Conservation (phyloP, 2,888 invertebrate species). For the Lepidochitona cinerea region DNA sequence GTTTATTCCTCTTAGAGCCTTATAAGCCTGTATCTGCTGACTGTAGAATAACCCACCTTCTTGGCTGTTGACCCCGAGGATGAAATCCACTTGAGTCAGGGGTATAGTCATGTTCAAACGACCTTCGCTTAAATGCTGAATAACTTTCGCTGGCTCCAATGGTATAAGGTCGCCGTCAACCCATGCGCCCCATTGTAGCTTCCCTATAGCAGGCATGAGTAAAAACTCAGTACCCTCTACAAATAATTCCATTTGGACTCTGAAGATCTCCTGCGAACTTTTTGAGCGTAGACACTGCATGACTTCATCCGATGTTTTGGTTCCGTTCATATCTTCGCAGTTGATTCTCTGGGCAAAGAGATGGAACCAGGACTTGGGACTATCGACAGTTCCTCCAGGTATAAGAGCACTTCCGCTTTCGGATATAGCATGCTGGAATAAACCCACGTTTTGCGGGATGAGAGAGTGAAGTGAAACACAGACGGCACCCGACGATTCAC, state of each 20-base stretch:
- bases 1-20: neutral
- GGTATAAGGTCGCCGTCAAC: neutral
- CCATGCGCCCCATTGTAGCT: neutral
- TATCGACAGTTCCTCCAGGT: neutral
- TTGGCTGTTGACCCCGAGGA: neutral
- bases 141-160: neutral
- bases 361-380: neutral
- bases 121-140: neutral
- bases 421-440: constrained; percentile 47
- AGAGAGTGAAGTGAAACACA: constrained; percentile 41
- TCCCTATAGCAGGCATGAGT: neutral
- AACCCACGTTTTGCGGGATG: constrained; percentile 36
- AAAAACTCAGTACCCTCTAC: neutral
- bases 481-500: constrained; percentile 50
- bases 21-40: neutral
- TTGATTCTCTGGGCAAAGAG: neutral
- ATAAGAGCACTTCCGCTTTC: constrained; percentile 42
- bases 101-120: neutral
- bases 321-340: neutral
- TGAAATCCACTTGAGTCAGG: neutral
- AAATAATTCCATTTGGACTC: neutral
- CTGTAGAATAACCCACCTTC: neutral
- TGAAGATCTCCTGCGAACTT: neutral
- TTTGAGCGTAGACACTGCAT: neutral
- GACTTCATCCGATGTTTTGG: neutral